Base-by-base conservation (phyloP, 2,888 invertebrate species). In the Microdon myrmicae region DNA sequence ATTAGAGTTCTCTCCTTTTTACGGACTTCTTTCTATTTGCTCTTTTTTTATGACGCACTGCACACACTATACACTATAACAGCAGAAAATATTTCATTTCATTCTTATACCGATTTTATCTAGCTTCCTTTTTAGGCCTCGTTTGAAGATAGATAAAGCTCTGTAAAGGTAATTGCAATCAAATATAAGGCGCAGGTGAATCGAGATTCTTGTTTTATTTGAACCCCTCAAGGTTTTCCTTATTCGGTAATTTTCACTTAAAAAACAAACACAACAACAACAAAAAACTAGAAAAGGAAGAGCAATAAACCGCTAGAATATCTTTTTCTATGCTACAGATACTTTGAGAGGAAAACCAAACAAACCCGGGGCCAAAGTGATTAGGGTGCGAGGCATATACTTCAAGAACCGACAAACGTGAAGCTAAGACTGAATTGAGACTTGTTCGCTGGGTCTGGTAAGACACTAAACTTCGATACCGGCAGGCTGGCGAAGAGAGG, bases 331-430 rank as follows among this genome's bases (percentile, higher is more conserved):
- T n/a, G n/a, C n/a, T n/a, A n/a, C n/a, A n/a, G n/a, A n/a, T n/a
- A n/a, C n/a, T n/a, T n/a, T n/a, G n/a, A n/a, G n/a, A n/a, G n/a
- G n/a, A n/a, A n/a, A n/a, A n/a, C n/a, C n/a, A n/a, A n/a, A n/a
- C n/a, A n/a, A n/a, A n/a, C n/a, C n/a, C n/a, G n/a, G n/a, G n/a
- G n/a, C n/a, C n/a, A n/a, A n/a, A n/a, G n/a, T 14, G 9, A 12
- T 16, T 22, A 20, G n/a, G 3, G 1, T 13, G 31, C 25, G 35
- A 39, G 20, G 31, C 17, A 14, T 16, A 22, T 7, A 44, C 34
- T n/a, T 25, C 34, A 41, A 47, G 47, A 58, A 47, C 58, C 64
- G 58, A 64, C 58, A 53, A 58, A 47, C 37, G 47, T 9, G 34
- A 20, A 29, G 45, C 22, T 43, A 41, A 26, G 56, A 64, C 64